Percentiles rank a stretch among this genome's conserved stretches.
phyloP scores from a whole-genome alignment of 2,797 vertebrate species.

The Tokudaia tokunoshimensis region DNA sequence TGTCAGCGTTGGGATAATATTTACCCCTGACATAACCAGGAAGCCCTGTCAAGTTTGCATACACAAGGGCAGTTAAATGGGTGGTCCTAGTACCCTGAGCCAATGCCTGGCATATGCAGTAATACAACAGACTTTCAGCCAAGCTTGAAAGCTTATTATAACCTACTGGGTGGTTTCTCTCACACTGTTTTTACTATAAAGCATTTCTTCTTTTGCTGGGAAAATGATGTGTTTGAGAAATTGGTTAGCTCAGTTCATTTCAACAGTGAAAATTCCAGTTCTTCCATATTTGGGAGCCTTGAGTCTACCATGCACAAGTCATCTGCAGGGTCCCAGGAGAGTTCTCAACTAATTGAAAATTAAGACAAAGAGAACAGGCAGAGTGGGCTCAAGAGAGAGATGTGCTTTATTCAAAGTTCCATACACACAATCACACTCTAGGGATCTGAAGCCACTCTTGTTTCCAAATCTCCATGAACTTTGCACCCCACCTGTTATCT shows the following conservation, averaged over 20 bases:
- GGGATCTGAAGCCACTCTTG: background rate
- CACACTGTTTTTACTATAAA: background rate
- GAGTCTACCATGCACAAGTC: background rate
- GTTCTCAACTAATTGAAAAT: slow-evolving; percentile 2
- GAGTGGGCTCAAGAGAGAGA: background rate
- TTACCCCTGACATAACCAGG: slow-evolving; percentile 57
- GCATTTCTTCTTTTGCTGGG: background rate
- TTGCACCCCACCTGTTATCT: background rate
- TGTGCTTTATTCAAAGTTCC: background rate
- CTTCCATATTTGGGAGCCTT: background rate
- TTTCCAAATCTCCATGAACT: background rate
- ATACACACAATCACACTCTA: background rate
- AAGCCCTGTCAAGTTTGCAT: background rate
- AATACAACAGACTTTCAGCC: background rate
- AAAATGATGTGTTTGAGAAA: background rate
- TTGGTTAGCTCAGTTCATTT: background rate
- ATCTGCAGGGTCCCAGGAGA: background rate
- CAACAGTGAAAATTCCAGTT: background rate
- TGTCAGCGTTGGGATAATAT: slow-evolving; percentile 64
- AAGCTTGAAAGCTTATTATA: background rate
- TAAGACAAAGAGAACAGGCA: background rate
- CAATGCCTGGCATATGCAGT: background rate
- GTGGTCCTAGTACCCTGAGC: background rate
- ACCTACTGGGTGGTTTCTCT: slow-evolving; percentile 19
- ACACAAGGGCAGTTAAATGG: background rate